Evolutionary conservation across 2,797 vertebrate genomes (phyloP).

Genomic region (Geotrypetes seraphini): DNA sequence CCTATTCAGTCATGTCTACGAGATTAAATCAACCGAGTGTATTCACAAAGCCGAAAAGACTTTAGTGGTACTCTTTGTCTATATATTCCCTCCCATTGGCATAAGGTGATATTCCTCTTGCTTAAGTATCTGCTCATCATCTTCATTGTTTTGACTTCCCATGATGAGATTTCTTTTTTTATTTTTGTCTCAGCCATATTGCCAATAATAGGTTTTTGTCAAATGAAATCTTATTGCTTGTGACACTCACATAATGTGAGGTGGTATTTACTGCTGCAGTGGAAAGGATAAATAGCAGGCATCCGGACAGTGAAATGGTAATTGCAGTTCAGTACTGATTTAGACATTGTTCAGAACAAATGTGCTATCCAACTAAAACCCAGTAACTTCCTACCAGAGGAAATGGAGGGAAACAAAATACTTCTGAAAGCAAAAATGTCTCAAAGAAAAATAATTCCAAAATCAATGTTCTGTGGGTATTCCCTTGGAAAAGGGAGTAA

Average conservation of each 20-base stretch:
- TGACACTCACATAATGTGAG: not conserved
- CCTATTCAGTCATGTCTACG: not conserved
- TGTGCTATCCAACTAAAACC: slow-evolving; percentile 3
- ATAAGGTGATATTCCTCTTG: not conserved
- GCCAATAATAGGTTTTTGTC: slow-evolving; percentile 4
- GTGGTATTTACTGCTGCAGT: slow-evolving; percentile 14
- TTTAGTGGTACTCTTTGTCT: not conserved
- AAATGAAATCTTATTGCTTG: slow-evolving; percentile 8
- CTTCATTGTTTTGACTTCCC: not conserved
- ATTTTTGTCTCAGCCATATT: not conserved
- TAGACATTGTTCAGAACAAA: slow-evolving; percentile 1
- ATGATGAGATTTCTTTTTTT: slow-evolving; percentile 1
- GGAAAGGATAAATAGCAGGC: slow-evolving; percentile 1
- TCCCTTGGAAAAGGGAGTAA: not conserved
- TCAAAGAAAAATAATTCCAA: too few species aligned
- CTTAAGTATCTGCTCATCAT: not conserved
- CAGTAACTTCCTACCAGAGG: not conserved
- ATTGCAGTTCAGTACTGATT: slow-evolving; percentile 6
- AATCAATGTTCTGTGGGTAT: not conserved
- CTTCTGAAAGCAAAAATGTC: slow-evolving; percentile 2
- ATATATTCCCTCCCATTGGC: not conserved
- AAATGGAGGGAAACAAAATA: not conserved
- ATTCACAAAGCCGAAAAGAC: not conserved
- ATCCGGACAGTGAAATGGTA: not conserved
- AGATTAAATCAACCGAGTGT: accelerated